These are phyloP conservation scores for Anguilla pacifica DNA, from an alignment of 2,797 vertebrate species.

Conservation along the genomic window DNA sequence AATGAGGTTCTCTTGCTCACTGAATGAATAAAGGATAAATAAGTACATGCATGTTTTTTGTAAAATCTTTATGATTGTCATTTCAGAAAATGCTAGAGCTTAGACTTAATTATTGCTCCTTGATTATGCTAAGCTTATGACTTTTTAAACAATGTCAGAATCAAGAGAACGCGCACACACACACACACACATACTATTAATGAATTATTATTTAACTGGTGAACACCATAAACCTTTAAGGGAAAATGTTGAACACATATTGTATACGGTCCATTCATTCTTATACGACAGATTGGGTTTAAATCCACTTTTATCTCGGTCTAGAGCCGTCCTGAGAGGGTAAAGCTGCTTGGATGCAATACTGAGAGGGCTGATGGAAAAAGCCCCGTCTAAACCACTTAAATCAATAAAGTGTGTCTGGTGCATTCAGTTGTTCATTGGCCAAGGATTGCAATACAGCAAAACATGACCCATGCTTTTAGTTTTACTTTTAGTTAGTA, in stretches of 20 bases:
- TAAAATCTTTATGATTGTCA: neutral
- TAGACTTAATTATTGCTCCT: neutral
- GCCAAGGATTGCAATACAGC: neutral
- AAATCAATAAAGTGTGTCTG: neutral
- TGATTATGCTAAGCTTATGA: neutral
- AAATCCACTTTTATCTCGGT: neutral
- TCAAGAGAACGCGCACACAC: neutral
- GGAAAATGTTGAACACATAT: neutral
- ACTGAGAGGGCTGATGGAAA: neutral
- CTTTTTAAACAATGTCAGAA: neutral
- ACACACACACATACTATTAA: neutral
- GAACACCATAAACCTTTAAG: neutral
- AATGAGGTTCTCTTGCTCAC: neutral
- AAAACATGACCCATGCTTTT: neutral
- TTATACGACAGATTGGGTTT: neutral
- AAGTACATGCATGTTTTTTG: neutral
- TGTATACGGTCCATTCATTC: neutral
- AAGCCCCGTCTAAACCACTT: neutral
- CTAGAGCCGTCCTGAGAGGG: neutral
- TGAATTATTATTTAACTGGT: neutral
- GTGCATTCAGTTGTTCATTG: neutral
- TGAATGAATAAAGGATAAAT: neutral
- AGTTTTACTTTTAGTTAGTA: conserved; percentile 33
- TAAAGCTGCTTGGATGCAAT: neutral
- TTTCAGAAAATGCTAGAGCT: neutral